Evolutionary conservation across 2,113 vertebrate species (phyloP), one percentile per base, ranked within the genome.

Genomic region (Glaucomys volans): DNA sequence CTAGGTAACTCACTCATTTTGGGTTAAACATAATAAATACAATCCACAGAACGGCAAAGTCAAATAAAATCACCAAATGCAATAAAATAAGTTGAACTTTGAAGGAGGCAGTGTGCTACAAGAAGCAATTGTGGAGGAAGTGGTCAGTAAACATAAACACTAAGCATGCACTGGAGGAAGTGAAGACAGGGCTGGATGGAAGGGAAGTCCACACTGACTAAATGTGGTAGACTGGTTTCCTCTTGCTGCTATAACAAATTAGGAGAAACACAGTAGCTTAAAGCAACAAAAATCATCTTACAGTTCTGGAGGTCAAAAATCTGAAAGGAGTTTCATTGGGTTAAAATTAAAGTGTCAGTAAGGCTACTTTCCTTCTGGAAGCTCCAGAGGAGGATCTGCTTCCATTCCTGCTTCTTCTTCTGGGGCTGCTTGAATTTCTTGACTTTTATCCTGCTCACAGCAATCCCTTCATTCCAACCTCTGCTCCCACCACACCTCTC

Each of bases 391-490:
- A 69, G 3, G 59, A 76, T 28, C 35, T 28, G 0, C 2, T 37
- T 75, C 17, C 28, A 76, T 30, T 14, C 20, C 40, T 54, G 20
- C 32, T 20, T 5, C 12, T 14, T 54, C 4, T 52, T 47, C 8
- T 18, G 26, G 75, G 75, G 3, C 4, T 37, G 24, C 2, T 12
- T 37, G 4, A 4, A 62, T 44, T 77, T 67, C 74, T n/a, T 8
- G 47, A 4, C 2, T 52, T 4, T 17, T 35, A 2, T 4, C 16
- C 2, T 62, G 16, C 35, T 35, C 30, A 6, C 1, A 7, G 9
- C 17, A 54, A 3, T 47, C 20, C 17, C 18, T n/a, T 32, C 14
- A 26, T 2, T 74, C 9, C 7, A n/a, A 42, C 5, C 54, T 69
- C 13, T 90, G 83, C 4, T 64, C 59, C 50, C 16, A 1, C 69